Evolutionary conservation across 2,888 invertebrate species (phyloP).

Genomic region (Morpho deidamia): DNA sequence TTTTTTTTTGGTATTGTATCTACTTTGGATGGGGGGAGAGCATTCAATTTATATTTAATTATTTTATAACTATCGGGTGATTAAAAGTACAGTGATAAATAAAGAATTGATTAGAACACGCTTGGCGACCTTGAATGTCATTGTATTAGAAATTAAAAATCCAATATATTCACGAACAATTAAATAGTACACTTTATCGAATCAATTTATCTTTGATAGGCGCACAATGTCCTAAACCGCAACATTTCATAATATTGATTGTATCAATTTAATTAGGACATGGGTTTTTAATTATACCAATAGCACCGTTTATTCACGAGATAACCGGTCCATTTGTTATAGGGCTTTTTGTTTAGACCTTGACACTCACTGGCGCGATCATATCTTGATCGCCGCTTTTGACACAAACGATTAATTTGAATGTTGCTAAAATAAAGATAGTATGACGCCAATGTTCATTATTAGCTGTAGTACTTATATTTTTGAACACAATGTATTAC

Average conservation of each 20-base stretch:
- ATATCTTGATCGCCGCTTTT: conserved; percentile 21
- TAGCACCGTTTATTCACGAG: conserved; percentile 18
- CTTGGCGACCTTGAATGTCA: neutral
- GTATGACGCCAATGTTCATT: too few species aligned
- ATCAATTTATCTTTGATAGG: conserved; percentile 46
- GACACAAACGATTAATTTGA: conserved; percentile 18
- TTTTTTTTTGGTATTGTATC: too few species aligned
- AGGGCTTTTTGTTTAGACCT: conserved; percentile 25
- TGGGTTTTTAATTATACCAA: conserved; percentile 50
- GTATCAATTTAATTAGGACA: conserved; percentile 58
- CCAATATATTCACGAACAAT: conserved; percentile 21
- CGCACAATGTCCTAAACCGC: conserved; percentile 34
- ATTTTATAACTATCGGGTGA: too few species aligned
- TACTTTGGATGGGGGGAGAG: too few species aligned
- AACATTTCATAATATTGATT: conserved; percentile 50
- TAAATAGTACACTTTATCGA: conserved; percentile 44
- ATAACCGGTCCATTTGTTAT: conserved; percentile 24
- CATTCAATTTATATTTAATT: too few species aligned
- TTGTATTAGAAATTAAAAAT: neutral
- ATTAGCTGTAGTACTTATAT: neutral
- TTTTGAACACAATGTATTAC: neutral
- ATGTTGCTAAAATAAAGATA: neutral
- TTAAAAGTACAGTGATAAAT: neutral
- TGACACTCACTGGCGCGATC: conserved; percentile 24
- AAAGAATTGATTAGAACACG: neutral